Base-by-base conservation (phyloP, 1,140 invertebrate genomes). In the Drosophila parabipectinata region DNA sequence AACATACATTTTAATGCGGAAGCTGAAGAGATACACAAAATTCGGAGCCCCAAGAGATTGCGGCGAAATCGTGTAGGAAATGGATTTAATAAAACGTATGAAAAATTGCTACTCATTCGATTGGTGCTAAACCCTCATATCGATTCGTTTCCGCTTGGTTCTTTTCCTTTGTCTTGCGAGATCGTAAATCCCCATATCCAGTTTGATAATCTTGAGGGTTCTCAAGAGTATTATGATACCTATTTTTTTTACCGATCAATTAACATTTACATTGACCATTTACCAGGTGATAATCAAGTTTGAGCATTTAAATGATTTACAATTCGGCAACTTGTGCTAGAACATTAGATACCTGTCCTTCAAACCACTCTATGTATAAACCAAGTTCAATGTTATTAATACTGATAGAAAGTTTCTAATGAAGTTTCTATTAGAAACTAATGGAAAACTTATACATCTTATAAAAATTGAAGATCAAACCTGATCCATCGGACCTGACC, bases 1-100 rank as follows among this genome's bases (percentile, higher is more conserved):
- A 84, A 60, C 77, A 84, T 71, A 61, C 50, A 82, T 84, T 79
- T 72, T 44, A 79, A 84, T 84, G 72, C 80, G 80, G 80, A 84
- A 83, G 74, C 66, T 34, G 30, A 45, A 75, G 45, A 79, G 57
- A 77, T 30, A 58, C 45, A 53, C 37, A 6, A 44, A 15, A 47
- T 60, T 63, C 50, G 77, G 45, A 15, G 45, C 34, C 68, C 34
- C 68, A 51, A 68, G 32, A 71, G 48, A 28, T 37, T 72, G 79
- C 45, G 72, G 54, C 37, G 56, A 41, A 45, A 47, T 59, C 34
- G 54, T 72, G 58, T 77, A 82, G 62, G 74, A 82, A 82, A 82
- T 76, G 41, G 58, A 63, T 74, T 62, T 64, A 30, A 66, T 64
- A 45, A 53, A 76, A 59, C 9, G 53, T 44, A 61, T 45, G 41